Evolutionary conservation across 35 echinoderm and acorn worm species (phyloP).

Genomic region (Lytechinus pictus): DNA sequence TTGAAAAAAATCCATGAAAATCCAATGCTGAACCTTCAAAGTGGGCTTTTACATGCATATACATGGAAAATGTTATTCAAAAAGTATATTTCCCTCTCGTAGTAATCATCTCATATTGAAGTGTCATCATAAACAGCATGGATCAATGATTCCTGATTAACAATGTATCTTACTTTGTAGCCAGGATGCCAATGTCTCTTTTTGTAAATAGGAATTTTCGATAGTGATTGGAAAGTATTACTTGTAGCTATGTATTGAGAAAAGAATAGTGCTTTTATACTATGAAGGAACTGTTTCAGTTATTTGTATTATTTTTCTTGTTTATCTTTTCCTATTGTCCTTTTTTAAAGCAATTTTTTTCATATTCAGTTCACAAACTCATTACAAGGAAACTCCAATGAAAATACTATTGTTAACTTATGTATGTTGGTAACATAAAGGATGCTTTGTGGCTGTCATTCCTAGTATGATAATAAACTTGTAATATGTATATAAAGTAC

Average conservation of each 20-base stretch:
- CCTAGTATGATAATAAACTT: neutral
- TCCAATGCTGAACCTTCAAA: too few species aligned
- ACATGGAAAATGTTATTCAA: neutral
- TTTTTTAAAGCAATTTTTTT: neutral
- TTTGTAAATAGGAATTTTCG: neutral
- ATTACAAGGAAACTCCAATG: neutral
- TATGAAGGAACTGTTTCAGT: neutral
- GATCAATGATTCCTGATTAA: neutral
- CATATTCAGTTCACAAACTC: neutral
- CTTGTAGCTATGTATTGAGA: neutral
- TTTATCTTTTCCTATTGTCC: neutral
- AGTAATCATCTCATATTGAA: neutral
- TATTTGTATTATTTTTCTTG: neutral
- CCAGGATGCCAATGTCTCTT: neutral
- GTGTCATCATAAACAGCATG: neutral
- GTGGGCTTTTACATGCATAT: neutral
- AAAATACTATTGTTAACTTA: neutral
- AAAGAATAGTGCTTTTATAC: neutral
- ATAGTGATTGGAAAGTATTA: slow-evolving; percentile 5
- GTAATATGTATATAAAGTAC: neutral
- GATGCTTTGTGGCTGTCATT: neutral
- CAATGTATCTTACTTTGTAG: neutral
- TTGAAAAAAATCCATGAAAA: neutral
- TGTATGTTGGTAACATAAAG: neutral
- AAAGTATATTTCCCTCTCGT: neutral